Percentiles rank a stretch among this genome's conserved stretches.
phyloP scores from a whole-genome alignment of 2,113 vertebrate species.

The Epinephelus fuscoguttatus region DNA sequence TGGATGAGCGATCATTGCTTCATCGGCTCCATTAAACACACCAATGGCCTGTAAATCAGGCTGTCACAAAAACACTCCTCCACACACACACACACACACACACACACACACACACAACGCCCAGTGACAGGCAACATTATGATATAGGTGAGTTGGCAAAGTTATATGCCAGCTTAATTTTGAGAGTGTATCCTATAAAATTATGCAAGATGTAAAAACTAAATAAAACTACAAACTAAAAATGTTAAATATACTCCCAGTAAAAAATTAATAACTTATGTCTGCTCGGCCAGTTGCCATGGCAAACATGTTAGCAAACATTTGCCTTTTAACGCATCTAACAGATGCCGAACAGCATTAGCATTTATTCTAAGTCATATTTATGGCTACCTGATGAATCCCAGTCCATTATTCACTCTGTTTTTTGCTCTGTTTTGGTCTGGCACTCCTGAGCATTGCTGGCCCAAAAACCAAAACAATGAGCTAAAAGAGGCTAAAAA shows the following conservation, averaged over 20 bases:
- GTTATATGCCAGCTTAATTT: neutral
- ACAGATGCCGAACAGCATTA: no score
- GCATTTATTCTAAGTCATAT: no score
- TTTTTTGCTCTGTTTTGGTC: no score
- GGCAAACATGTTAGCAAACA: no score
- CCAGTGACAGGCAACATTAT: neutral
- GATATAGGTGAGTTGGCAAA: constrained; percentile 17
- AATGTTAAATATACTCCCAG: no score
- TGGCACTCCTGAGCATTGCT: neutral
- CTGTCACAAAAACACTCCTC: constrained; percentile 31
- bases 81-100: neutral
- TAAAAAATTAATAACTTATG: no score
- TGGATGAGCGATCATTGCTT: constrained; percentile 76
- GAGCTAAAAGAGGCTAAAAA: no score
- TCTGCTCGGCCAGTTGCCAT: no score
- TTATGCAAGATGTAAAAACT: neutral
- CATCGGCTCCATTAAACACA: constrained; percentile 79
- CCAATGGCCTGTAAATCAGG: constrained; percentile 73
- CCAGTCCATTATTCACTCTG: no score
- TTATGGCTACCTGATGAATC: no score
- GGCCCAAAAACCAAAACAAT: neutral
- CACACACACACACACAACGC: neutral
- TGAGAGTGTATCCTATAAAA: neutral
- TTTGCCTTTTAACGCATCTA: no score
- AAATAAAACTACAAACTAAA: neutral